These are phyloP conservation scores for Oryzias curvinotus DNA, from an alignment of 2,113 vertebrate species.

Conservation along the genomic window DNA sequence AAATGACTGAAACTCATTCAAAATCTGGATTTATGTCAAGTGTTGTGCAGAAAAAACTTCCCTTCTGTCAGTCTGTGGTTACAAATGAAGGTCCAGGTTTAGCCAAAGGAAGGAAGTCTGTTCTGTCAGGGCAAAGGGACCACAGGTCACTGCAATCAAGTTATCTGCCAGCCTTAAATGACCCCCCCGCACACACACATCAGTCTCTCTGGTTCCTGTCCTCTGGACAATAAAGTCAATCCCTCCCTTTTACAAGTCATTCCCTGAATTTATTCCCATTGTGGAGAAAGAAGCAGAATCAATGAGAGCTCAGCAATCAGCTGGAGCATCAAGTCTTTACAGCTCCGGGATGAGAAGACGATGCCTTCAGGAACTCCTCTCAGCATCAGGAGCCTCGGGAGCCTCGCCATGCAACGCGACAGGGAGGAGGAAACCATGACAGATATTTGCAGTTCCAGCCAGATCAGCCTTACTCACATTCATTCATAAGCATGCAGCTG, in stretches of 20 bases:
- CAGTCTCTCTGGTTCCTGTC: slow-evolving; percentile 55
- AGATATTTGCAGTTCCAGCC: too few species aligned
- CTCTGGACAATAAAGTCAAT: slow-evolving; percentile 73
- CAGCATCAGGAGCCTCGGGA: slow-evolving; percentile 20
- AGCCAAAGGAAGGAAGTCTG: too few species aligned
- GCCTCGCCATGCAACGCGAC: slow-evolving; percentile 11
- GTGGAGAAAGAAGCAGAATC: slow-evolving; percentile 67
- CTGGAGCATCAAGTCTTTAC: background rate
- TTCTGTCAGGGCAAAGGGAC: slow-evolving; percentile 12
- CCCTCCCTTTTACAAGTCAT: slow-evolving; percentile 55
- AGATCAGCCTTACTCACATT: too few species aligned
- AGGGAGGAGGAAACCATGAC: slow-evolving; percentile 5
- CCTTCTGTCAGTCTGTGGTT: too few species aligned
- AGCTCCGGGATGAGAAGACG: too few species aligned
- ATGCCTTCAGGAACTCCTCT: slow-evolving; percentile 26
- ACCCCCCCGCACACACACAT: slow-evolving; percentile 15
- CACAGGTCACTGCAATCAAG: slow-evolving; percentile 41
- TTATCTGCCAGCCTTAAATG: slow-evolving; percentile 45
- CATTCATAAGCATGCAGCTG: too few species aligned
- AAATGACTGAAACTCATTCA: too few species aligned
- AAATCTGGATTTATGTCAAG: too few species aligned
- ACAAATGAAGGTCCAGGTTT: too few species aligned
- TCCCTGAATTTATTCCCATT: slow-evolving; percentile 74
- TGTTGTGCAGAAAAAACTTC: too few species aligned
- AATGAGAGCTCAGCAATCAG: slow-evolving; percentile 79